A percentile compares a stretch with the other conserved stretches of the same genome.
Evolutionary conservation across 2,113 vertebrate species (phyloP).

Genomic region (Oncorhynchus clarkii): DNA sequence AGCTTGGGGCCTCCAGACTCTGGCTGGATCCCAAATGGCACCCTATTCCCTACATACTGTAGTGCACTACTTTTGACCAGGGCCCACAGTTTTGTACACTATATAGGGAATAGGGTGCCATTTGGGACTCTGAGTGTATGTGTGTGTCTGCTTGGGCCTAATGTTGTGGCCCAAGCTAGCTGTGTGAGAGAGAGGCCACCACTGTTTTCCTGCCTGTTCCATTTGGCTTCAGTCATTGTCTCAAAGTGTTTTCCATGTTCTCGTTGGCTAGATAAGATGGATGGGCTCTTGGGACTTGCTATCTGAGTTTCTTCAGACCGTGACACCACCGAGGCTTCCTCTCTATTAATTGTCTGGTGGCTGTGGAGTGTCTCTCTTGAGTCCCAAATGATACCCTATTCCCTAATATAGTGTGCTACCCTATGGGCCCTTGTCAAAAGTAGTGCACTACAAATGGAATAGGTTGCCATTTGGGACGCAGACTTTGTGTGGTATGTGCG

Average conservation of each 20-base stretch:
- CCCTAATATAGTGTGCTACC: too few species aligned
- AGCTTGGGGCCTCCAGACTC: background rate
- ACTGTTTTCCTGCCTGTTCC: background rate
- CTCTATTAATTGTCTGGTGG: background rate
- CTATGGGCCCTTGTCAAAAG: too few species aligned
- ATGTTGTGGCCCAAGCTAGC: background rate
- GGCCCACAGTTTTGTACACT: too few species aligned
- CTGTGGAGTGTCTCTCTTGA: background rate
- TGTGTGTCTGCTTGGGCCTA: background rate
- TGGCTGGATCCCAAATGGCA: too few species aligned
- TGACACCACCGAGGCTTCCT: background rate
- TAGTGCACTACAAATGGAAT: too few species aligned
- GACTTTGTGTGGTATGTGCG: background rate
- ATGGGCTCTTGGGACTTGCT: slow-evolving; percentile 1
- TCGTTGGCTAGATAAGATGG: background rate
- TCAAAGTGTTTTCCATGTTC: slow-evolving; percentile 10
- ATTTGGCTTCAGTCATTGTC: background rate
- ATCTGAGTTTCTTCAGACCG: background rate
- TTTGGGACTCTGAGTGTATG: background rate
- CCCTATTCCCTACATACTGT: too few species aligned
- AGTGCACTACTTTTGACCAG: too few species aligned
- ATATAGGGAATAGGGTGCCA: background rate
- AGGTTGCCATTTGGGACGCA: too few species aligned
- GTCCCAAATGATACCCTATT: too few species aligned
- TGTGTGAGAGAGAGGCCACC: background rate